Evolutionary conservation across 2,113 vertebrate genomes (phyloP).

Genomic region (Gallinago undulata): DNA sequence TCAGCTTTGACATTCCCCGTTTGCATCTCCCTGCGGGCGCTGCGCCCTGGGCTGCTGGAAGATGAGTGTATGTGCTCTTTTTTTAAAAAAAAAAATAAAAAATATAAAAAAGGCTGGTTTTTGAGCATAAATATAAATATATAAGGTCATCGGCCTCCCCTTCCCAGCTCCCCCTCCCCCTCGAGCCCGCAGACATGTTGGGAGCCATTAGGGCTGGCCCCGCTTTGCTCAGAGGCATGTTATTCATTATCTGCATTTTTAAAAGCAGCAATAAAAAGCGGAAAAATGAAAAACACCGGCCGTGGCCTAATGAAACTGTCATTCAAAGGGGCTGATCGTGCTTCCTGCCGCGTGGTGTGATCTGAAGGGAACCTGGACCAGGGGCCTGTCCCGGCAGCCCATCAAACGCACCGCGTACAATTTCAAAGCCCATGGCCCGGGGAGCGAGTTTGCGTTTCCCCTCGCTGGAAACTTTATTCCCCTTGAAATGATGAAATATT

Average conservation of each 20-base stretch:
- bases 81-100: background rate
- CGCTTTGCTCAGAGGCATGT: slow-evolving; percentile 45
- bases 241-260: slow-evolving; percentile 68
- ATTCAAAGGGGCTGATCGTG: slow-evolving; percentile 43
- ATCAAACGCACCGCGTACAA: slow-evolving; percentile 67
- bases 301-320: slow-evolving; percentile 66
- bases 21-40: rapidly evolving
- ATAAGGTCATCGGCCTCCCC: slow-evolving; percentile 27
- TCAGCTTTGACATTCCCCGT: rapidly evolving
- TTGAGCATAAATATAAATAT: slow-evolving; percentile 46
- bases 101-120: background rate
- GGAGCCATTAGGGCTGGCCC: slow-evolving; percentile 66
- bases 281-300: slow-evolving; percentile 70
- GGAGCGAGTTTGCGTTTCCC: slow-evolving; percentile 59
- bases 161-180: background rate
- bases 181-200: slow-evolving; percentile 29
- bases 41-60: background rate
- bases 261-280: slow-evolving; percentile 70
- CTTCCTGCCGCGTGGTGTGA: slow-evolving; percentile 69
- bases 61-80: background rate
- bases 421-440: slow-evolving; percentile 63
- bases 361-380: slow-evolving; percentile 67
- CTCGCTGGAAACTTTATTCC: slow-evolving; percentile 66
- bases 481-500: slow-evolving; percentile 69
- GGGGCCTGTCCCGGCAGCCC: slow-evolving; percentile 58